Base-by-base conservation (phyloP, 2,888 invertebrate species). In the Aporophyla lueneburgensis region DNA sequence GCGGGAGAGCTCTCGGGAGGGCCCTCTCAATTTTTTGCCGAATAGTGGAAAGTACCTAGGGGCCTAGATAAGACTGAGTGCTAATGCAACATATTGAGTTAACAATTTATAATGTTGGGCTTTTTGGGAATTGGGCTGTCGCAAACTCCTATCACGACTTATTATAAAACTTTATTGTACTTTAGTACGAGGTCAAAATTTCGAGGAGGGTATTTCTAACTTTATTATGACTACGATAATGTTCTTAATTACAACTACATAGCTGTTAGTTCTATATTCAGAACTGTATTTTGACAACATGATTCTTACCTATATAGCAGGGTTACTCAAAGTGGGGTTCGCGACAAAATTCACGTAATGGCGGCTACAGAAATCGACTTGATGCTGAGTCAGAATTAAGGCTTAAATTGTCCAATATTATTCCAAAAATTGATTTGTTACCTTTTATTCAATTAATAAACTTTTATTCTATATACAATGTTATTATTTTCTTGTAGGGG, bases 31-130 rank as follows among this genome's bases (percentile, higher is more conserved):
- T 24, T 24, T 6, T 10, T 59, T 67, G 16, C 10, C 16, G 16
- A 58, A 33, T 58, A 58, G n/a, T 16, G 10, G 16, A 33, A 10
- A 67, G 16, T 66, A 56, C 33, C 33, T 33, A 33, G 33, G 33
- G 33, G 21, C 3, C n/a, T 67, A 51, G 49, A 21, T 14, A 33
- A 33, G 5, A 56, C 56, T 56, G 53, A 54, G 16, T 14, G n/a
- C n/a, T n/a, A n/a, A n/a, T n/a, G 49, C 7, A 65, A 66, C 27
- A 65, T 65, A 19, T 65, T 49, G 12, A 65, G 14, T 66, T 66
- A 7, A 65, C 12, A 21, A 46, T 19, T 49, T 14, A 49, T 27
- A 19, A 49, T 49, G 5, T 33, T 67, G 6, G 33, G 10, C 10
- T 67, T 67, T 67, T 16, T 6, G 10, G 10, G 16, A 33, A 59